Evolutionary conservation across 2,797 vertebrate genomes (phyloP).

Genomic region (Aselliscus stoliczkanus): DNA sequence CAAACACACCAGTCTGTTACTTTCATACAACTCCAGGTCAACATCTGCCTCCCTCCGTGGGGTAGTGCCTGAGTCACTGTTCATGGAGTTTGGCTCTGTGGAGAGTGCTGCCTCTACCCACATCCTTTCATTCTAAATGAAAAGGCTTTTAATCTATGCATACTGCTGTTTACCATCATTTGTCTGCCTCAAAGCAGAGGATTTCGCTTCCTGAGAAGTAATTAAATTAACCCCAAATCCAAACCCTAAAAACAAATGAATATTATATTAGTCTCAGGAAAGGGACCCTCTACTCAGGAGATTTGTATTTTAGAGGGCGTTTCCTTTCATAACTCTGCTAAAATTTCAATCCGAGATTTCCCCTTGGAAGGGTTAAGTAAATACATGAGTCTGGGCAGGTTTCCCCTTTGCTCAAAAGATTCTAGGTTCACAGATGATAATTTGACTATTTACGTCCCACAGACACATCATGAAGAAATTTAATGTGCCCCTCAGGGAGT

Average conservation of each 20-base stretch:
- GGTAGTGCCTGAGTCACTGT: not conserved
- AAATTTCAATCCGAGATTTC: conserved; percentile 37
- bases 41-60: not conserved
- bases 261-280: not conserved
- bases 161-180: not conserved
- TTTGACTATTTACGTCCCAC: not conserved
- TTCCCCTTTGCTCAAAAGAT: conserved; percentile 1
- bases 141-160: conserved; percentile 22
- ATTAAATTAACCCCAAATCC: conserved; percentile 25
- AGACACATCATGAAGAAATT: conserved; percentile 2
- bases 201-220: conserved; percentile 35
- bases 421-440: not conserved
- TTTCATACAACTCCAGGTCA: not conserved
- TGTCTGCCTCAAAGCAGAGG: not conserved
- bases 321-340: conserved; percentile 18
- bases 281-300: not conserved
- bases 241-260: conserved; percentile 4
- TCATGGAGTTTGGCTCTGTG: conserved; percentile 2
- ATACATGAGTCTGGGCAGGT: not conserved
- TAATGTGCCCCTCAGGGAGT: not conserved
- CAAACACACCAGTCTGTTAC: not conserved
- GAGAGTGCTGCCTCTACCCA: not conserved
- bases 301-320: not conserved
- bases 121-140: conserved; percentile 8
- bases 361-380: conserved; percentile 23